Percentiles rank a stretch among this genome's conserved stretches.
These are phyloP conservation scores for Hippocampus kuda DNA, from an alignment of 2,797 vertebrate genomes.

Conservation along the genomic window DNA sequence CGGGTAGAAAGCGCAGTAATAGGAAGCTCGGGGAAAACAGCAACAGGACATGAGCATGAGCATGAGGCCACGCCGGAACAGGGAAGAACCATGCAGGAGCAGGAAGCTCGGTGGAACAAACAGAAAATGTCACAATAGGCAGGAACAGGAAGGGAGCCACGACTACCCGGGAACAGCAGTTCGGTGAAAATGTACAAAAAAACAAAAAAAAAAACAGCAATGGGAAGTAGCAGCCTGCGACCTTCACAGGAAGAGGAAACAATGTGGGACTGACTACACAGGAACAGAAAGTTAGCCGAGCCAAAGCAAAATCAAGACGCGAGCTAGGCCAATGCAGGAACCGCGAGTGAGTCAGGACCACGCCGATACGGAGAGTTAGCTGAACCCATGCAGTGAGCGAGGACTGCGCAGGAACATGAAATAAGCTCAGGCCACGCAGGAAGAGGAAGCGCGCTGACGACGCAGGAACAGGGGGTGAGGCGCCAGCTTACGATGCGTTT, in stretches of 20 bases:
- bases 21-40: too few species aligned
- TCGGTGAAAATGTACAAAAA: background rate
- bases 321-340: background rate
- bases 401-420: background rate
- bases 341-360: background rate
- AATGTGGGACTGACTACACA: background rate
- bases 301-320: background rate
- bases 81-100: background rate
- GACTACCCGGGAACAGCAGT: background rate
- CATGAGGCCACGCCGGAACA: background rate
- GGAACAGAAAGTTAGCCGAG: too few species aligned
- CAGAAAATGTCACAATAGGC: background rate
- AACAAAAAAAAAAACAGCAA: background rate
- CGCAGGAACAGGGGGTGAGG: background rate
- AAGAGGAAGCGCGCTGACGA: too few species aligned
- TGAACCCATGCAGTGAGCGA: too few species aligned
- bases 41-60: too few species aligned
- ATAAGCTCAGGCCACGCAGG: background rate
- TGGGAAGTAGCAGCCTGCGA: too few species aligned
- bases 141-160: background rate
- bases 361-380: too few species aligned
- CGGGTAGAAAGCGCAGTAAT: too few species aligned
- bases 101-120: background rate
- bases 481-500: constrained; percentile 77
- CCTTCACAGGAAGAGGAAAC: too few species aligned